Base-by-base conservation (phyloP, 1,140 invertebrate genomes). In the Anadara kagoshimensis region DNA sequence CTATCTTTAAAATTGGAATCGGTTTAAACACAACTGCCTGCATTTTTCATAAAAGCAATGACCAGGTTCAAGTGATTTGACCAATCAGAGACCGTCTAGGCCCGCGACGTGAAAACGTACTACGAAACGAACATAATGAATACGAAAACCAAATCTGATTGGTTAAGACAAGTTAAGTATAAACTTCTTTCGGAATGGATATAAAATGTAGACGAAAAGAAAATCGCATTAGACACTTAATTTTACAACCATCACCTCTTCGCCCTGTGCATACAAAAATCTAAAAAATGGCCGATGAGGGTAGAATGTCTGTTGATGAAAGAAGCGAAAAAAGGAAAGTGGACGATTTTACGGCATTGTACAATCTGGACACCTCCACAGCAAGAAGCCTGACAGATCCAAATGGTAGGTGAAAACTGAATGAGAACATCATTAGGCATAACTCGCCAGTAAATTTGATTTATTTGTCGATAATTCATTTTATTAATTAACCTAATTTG, bases 291-390 rank as follows among this genome's bases (percentile, higher is more conserved):
- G 62, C 67, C 29, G 73, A 75, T 65, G 73, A 75, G 66, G 51
- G 22, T 58, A 65, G 73, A 57, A 63, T 70, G 47, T 62, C 63
- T 20, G 49, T 67, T 29, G 75, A 76, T 43, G 75, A 76, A 8
- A 56, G 75, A 56, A 61, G 57, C 18, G 63, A 76, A 53, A 76
- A 79, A 54, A 65, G 74, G 36, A 79, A 79, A 71, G 69, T 76
- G 41, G 78, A 79, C 77, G 86, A 88, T 78, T 88, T 88, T 77
- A 78, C 85, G 11, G 78, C 84, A 22, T 78, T 87, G 22, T 88
- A 88, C 73, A 83, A 79, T 63, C 76, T 88, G 22, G 86, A 88
- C 64, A 57, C 65, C 29, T 71, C 44, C 12, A 69, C 75, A 14
- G 63, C 81, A 18, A 71, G 79, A 57, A 75, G 70, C 22, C 69